These are phyloP conservation scores for Brachypodius melanocephalos DNA, from an alignment of 2,113 vertebrate genomes.

Conservation along the genomic window DNA sequence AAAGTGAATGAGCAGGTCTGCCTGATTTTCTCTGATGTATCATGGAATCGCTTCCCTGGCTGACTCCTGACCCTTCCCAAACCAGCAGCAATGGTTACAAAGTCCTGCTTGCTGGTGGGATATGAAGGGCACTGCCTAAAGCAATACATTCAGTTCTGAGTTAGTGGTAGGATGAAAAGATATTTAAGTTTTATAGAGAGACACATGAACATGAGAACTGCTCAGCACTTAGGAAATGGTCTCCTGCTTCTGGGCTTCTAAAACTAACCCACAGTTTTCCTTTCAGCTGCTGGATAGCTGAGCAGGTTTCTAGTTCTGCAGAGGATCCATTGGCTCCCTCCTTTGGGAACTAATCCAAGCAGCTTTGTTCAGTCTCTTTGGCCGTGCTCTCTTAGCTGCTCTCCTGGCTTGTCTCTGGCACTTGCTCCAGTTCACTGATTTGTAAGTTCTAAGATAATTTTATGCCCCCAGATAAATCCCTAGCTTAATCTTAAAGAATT, in stretches of 20 bases:
- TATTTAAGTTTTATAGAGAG: not conserved
- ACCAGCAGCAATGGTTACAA: not conserved
- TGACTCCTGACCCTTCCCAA: not conserved
- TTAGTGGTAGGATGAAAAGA: not conserved
- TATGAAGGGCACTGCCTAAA: not conserved
- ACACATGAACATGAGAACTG: not conserved
- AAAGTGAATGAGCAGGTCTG: constrained; percentile 97
- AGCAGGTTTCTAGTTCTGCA: constrained; percentile 24
- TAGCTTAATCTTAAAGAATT: not conserved
- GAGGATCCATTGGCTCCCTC: constrained; percentile 6
- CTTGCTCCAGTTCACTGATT: constrained; percentile 52
- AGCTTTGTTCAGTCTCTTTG: constrained; percentile 50
- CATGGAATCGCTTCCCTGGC: not conserved
- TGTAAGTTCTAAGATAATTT: not conserved
- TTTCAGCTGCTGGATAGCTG: constrained; percentile 43
- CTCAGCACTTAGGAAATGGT: not conserved
- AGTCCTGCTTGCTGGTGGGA: not conserved
- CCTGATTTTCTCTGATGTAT: not conserved
- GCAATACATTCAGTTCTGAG: not conserved
- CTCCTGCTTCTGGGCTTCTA: constrained; percentile 45
- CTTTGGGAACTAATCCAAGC: constrained; percentile 41
- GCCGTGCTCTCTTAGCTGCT: constrained; percentile 43
- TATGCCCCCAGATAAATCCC: not conserved
- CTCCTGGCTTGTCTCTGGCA: constrained; percentile 56
- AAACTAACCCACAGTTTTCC: constrained; percentile 37